Conservation (phyloP, 2,888 invertebrate genomes). For the Lottia gigantea region DNA sequence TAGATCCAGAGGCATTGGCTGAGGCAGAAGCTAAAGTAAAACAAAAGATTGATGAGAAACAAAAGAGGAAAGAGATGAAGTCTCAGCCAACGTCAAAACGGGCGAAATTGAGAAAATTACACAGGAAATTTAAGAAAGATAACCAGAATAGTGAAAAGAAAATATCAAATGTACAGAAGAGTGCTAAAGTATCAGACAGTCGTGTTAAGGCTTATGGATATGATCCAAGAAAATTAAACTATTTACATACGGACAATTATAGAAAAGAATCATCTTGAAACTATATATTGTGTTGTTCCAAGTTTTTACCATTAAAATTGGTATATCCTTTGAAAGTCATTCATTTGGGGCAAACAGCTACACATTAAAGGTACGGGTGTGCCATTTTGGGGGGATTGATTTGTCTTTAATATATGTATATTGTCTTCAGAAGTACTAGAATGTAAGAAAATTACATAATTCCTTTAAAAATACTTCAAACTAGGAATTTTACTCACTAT, state of each 20-base stretch:
- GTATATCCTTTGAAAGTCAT: too few species aligned
- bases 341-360: too few species aligned
- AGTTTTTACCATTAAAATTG: too few species aligned
- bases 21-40: constrained; percentile 38
- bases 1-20: background rate
- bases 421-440: too few species aligned
- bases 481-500: too few species aligned
- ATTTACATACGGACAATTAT: constrained; percentile 40
- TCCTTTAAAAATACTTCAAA: too few species aligned
- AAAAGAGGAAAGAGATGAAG: background rate
- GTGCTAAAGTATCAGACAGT: constrained; percentile 74
- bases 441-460: too few species aligned
- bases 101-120: background rate
- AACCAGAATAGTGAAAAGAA: background rate
- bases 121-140: background rate
- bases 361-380: too few species aligned
- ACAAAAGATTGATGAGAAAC: constrained; percentile 26
- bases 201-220: constrained; percentile 88
- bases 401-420: too few species aligned
- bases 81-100: background rate
- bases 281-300: too few species aligned
- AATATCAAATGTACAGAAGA: background rate
- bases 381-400: too few species aligned
- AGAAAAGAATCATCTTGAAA: constrained; percentile 10
- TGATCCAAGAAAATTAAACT: constrained; percentile 63